Evolutionary conservation across 2,113 vertebrate genomes (phyloP).

Genomic region (Noctilio leporinus): DNA sequence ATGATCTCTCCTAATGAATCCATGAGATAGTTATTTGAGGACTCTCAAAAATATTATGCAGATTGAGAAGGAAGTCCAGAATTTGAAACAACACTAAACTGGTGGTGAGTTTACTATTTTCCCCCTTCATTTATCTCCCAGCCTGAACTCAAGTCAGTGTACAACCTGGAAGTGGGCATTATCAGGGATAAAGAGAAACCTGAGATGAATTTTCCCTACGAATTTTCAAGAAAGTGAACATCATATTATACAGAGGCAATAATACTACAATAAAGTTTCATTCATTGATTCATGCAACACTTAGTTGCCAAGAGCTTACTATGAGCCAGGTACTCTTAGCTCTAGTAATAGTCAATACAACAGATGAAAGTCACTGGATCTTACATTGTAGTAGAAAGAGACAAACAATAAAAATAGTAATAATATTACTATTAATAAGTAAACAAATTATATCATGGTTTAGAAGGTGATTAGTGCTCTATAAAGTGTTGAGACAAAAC

Average conservation of each 20-base stretch:
- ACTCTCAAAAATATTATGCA: not conserved
- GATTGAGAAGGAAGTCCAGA: not conserved
- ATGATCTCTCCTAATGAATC: not conserved
- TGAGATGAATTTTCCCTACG: not conserved
- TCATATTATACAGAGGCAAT: not conserved
- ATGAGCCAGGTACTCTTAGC: not conserved
- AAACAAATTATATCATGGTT: not conserved
- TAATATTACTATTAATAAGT: not conserved
- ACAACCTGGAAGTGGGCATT: not conserved
- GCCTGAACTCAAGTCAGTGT: not conserved
- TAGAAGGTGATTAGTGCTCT: not conserved
- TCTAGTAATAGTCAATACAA: not conserved
- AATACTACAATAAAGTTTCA: not conserved
- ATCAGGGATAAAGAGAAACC: not conserved
- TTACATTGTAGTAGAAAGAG: not conserved
- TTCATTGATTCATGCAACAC: not conserved
- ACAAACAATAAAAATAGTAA: not conserved
- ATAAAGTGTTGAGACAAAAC: not conserved
- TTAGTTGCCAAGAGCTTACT: not conserved
- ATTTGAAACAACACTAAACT: not conserved
- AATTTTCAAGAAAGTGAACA: not conserved
- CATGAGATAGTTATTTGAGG: not conserved
- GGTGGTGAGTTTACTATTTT: not conserved
- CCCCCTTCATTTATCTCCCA: not conserved
- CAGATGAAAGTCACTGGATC: not conserved